phyloP scores from a whole-genome alignment of 2,888 invertebrate genomes.

The Corythucha ciliata region DNA sequence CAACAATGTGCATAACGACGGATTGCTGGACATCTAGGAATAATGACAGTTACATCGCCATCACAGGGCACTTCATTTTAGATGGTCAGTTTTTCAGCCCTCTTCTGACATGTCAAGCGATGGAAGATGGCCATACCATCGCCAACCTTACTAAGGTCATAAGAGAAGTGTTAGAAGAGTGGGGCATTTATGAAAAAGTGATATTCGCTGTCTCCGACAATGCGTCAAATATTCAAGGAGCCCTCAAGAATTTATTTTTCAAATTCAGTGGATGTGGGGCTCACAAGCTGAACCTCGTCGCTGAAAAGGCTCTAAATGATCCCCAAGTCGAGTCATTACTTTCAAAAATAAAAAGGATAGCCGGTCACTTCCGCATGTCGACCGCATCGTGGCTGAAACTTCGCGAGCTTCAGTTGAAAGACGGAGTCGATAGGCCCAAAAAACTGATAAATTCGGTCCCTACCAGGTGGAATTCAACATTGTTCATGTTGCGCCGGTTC shows the following conservation, averaged over 20 bases:
- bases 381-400: constrained; percentile 8
- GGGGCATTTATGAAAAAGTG: neutral
- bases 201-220: constrained; percentile 3
- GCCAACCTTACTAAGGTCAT: neutral
- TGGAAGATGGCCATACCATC: constrained; percentile 2
- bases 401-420: neutral
- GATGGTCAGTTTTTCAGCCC: neutral
- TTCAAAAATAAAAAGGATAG: neutral
- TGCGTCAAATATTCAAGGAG: constrained; percentile 11
- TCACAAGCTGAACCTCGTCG: constrained; percentile 9
- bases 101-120: neutral
- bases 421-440: constrained; percentile 2
- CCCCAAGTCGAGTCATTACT: neutral
- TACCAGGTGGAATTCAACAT: constrained; percentile 17
- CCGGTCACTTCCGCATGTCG: neutral
- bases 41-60: constrained; percentile 7
- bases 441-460: constrained; percentile 14
- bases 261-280: constrained; percentile 10
- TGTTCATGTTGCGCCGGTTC: constrained; percentile 3
- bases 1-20: constrained; percentile 8
- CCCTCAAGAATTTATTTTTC: neutral
- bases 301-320: constrained; percentile 8
- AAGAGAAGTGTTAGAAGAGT: neutral
- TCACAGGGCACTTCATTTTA: constrained; percentile 6
- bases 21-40: constrained; percentile 19